phyloP scores from a whole-genome alignment of 1,140 invertebrate genomes.

The Aradophagus sp. region DNA sequence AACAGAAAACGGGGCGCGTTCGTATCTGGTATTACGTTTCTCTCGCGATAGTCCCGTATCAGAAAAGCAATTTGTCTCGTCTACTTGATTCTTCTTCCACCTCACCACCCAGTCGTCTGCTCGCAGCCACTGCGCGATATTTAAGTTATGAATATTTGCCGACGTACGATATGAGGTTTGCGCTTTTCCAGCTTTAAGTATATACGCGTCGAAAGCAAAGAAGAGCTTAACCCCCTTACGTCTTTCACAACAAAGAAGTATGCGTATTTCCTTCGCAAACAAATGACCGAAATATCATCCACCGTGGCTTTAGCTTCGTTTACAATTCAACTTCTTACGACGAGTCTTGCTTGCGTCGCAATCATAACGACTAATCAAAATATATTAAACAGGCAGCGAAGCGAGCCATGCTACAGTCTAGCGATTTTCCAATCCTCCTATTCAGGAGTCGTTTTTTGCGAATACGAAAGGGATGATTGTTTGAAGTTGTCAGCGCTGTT shows the following conservation, averaged over 20 bases:
- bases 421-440: no score
- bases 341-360: slow-evolving; percentile 17
- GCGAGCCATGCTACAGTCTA: no score
- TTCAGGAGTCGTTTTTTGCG: no score
- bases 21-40: slow-evolving; percentile 35
- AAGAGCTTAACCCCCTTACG: slow-evolving; percentile 45
- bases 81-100: slow-evolving; percentile 49
- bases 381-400: slow-evolving; percentile 4
- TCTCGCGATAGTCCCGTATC: slow-evolving; percentile 42
- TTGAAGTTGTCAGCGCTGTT: no score
- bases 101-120: slow-evolving; percentile 17
- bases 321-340: slow-evolving; percentile 40
- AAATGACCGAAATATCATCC: slow-evolving; percentile 25
- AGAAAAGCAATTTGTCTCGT: slow-evolving; percentile 59
- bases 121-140: slow-evolving; percentile 57
- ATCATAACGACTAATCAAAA: slow-evolving; percentile 14
- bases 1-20: slow-evolving; percentile 12
- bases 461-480: no score
- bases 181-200: slow-evolving; percentile 64
- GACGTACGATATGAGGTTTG: slow-evolving; percentile 69
- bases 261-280: slow-evolving; percentile 7
- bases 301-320: slow-evolving; percentile 31
- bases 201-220: slow-evolving; percentile 48
- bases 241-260: slow-evolving; percentile 40
- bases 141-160: slow-evolving; percentile 71